Evolutionary conservation across 1,140 invertebrate species (phyloP), one percentile per base, ranked within the genome.

Genomic region (Papilio helenus): DNA sequence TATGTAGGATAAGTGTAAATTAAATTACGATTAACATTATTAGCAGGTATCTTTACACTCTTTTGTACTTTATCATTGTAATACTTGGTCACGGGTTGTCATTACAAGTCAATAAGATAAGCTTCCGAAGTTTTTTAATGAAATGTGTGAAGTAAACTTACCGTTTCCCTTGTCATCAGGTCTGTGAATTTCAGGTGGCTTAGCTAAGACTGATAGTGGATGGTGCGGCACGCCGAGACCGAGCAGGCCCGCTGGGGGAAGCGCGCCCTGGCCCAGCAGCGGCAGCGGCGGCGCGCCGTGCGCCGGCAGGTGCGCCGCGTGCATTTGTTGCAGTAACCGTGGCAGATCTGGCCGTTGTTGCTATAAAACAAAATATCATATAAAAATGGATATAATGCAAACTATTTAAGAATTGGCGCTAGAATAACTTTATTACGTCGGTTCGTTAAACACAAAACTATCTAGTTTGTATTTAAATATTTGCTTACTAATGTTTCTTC

Each of bases 311-410:
- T 98, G 97, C 89, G 98, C 97, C 9, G 98, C 98, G 88, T 99
- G 98, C 97, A 99, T 98, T 95, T 98, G 98, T 93, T 98, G 98
- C 90, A 97, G 91, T 84, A 97, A 87, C 90, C 97, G 95, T 1
- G 97, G 97, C 74, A 97, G 90, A 89, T 97, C 97, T 46, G 97
- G 96, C 88, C 97, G 95, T 92, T 97, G 97, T 96, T 97, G 97
- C 97, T 97, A 95, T 96, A 84, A 80, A 86, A 83, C 81, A 79
- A 72, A 79, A 78, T 23, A 65, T 42, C 1, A 29, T 20, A 20
- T 72, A 42, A 7, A 23, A 61, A n/a, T 7, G 34, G 2, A 34
- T 46, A 10, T 46, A n/a, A n/a, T n/a, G n/a, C n/a, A n/a, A n/a
- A n/a, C n/a, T n/a, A 46, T 46, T 34, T 4, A 4, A 34, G 34